Conservation (phyloP, 2,797 vertebrate genomes). For the Coregonus ussuriensis region DNA sequence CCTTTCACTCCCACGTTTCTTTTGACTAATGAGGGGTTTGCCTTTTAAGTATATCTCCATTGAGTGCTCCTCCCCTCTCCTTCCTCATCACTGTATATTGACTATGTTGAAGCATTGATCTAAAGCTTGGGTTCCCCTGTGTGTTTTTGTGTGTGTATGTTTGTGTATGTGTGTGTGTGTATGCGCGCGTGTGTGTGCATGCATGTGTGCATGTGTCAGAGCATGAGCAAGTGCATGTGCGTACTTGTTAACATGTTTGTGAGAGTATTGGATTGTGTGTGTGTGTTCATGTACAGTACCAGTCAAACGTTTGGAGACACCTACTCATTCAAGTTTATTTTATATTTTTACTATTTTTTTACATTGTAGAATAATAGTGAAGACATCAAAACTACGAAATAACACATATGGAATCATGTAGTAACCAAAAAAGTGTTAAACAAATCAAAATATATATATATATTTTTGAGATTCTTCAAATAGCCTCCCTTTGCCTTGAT, state of each 20-base stretch:
- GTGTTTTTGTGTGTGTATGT: conserved; percentile 10
- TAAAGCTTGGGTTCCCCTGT: background rate
- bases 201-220: conserved; percentile 3
- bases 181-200: conserved; percentile 34
- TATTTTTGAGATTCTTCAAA: too few relatives aligned
- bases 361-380: too few relatives aligned
- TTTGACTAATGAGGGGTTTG: conserved; percentile 39
- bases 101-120: conserved; percentile 54
- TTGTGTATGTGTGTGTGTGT: conserved; percentile 21
- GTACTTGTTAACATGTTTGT: background rate
- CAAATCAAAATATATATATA: too few relatives aligned
- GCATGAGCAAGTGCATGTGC: conserved; percentile 18
- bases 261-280: too few relatives aligned
- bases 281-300: background rate
- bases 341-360: too few relatives aligned
- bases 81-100: conserved; percentile 45
- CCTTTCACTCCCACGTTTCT: background rate
- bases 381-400: too few relatives aligned
- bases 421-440: too few relatives aligned
- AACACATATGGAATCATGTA: too few relatives aligned
- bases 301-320: too few relatives aligned
- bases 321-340: too few relatives aligned
- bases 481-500: too few relatives aligned
- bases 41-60: conserved; percentile 58
- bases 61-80: conserved; percentile 29